These are phyloP conservation scores for Pterophyllum scalare DNA, from an alignment of 2,113 vertebrate genomes.

Conservation along the genomic window DNA sequence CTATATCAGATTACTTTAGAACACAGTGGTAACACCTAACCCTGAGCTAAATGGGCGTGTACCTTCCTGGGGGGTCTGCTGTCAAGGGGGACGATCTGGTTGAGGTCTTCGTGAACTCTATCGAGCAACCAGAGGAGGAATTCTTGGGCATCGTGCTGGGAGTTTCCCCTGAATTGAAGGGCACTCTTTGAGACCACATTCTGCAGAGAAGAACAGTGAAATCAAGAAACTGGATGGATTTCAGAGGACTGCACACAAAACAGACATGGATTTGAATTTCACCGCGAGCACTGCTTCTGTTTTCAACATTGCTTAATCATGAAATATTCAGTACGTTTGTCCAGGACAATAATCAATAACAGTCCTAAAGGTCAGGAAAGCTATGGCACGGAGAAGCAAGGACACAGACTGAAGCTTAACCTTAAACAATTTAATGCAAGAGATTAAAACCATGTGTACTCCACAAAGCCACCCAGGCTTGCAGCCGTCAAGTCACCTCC, in stretches of 20 bases:
- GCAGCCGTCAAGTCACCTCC: constrained; percentile 46
- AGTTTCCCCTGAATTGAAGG: constrained; percentile 94
- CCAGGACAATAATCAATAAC: constrained; percentile 27
- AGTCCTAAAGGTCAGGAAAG: constrained; percentile 54
- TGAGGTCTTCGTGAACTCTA: constrained; percentile 96
- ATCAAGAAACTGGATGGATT: background rate
- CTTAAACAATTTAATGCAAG: constrained; percentile 28
- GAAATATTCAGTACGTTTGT: constrained; percentile 57
- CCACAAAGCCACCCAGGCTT: constrained; percentile 1
- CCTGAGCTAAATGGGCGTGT: background rate
- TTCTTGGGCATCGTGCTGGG: constrained; percentile 98
- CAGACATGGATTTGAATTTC: background rate
- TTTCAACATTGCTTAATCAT: constrained; percentile 22
- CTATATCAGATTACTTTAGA: background rate
- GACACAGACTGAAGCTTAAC: constrained; percentile 18
- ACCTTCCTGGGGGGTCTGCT: constrained; percentile 88
- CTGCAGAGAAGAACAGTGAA: constrained; percentile 68
- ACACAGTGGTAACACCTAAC: background rate
- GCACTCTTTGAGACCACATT: constrained; percentile 95
- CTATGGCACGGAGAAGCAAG: constrained; percentile 1
- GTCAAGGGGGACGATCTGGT: constrained; percentile 85
- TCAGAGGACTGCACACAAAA: background rate
- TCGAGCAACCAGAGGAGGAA: constrained; percentile 99
- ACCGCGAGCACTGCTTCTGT: background rate
- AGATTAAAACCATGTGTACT: constrained; percentile 19